Evolutionary conservation across 2,113 vertebrate genomes (phyloP), one percentile per base, ranked within the genome.

Genomic region (Chrysochloris asiatica): DNA sequence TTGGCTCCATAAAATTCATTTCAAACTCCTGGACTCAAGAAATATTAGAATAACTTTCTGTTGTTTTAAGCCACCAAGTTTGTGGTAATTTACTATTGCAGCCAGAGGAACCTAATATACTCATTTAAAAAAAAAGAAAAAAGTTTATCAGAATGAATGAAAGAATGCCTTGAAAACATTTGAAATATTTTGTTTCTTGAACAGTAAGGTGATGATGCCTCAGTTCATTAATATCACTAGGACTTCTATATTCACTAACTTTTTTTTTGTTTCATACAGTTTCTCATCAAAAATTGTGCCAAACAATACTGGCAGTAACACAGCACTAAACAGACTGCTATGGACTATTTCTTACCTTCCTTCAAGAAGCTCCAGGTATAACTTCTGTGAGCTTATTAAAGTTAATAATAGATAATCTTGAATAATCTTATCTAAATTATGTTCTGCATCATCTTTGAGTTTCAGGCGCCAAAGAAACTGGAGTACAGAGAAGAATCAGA

Each of bases 221-320:
- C 72, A 86, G 4, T 87, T 65, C 87, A 91, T 93, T 79, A 93
- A 45, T 43, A 83, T 72, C 71, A 56, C 80, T 83, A 50, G 43
- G 6, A 72, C 14, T 24, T 80, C 75, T 83, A 86, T 56, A 88
- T 50, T 41, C 59, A 92, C 3, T 73, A 21, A 83, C 71, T 21
- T 76, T 90, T 91, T 76, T 86, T 78, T 88, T 88, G 86, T 92
- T 83, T 90, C 88, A 69, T 92, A 45, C 69, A 13, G 6, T 78
- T 90, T 93, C 84, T 89, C 90, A 85, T 77, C 73, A 95, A 72
- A 90, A 93, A 92, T 88, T 63, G n/a, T 83, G 76, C 77, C 63
- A 89, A 94, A 17, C 11, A 90, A 48, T 81, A 84, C 4, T 92
- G 59, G 65, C 93, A 69, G 21, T 77, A 84, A 81, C 77, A 88